These are phyloP conservation scores for Hemitrygon akajei DNA, from an alignment of 2,797 vertebrate genomes.

Conservation along the genomic window DNA sequence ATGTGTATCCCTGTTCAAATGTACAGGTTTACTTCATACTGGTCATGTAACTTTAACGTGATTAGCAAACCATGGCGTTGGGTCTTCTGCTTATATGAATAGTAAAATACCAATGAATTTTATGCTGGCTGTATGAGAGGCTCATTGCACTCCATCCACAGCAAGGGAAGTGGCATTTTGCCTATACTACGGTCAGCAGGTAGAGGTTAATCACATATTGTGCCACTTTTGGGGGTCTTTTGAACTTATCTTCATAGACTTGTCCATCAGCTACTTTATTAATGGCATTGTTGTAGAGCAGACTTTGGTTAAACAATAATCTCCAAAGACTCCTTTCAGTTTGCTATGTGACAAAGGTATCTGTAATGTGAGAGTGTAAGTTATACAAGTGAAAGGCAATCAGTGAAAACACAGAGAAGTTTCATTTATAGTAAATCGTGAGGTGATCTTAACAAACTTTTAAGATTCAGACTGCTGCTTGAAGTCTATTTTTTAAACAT, in stretches of 20 bases:
- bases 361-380: conserved; percentile 10
- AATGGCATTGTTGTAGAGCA: conserved; percentile 18
- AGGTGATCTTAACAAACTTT: neutral
- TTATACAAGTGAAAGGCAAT: neutral
- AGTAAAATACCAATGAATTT: too few relatives aligned
- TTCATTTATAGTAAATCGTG: neutral
- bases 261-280: neutral
- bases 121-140: too few relatives aligned
- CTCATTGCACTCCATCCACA: too few relatives aligned
- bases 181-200: too few relatives aligned
- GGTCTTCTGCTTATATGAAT: too few relatives aligned
- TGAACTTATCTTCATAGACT: neutral
- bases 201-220: too few relatives aligned
- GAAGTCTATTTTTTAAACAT: neutral
- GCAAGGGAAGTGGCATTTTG: too few relatives aligned
- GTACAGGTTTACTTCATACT: too few relatives aligned
- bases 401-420: neutral
- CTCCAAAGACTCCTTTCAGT: conserved; percentile 28
- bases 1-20: too few relatives aligned
- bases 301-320: conserved; percentile 32
- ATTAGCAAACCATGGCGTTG: too few relatives aligned
- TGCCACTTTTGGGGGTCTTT: too few relatives aligned
- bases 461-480: neutral
- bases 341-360: conserved; percentile 1
- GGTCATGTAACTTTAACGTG: too few relatives aligned